Base-by-base conservation (phyloP, 2,888 invertebrate species). In the Eupithecia tripunctaria region DNA sequence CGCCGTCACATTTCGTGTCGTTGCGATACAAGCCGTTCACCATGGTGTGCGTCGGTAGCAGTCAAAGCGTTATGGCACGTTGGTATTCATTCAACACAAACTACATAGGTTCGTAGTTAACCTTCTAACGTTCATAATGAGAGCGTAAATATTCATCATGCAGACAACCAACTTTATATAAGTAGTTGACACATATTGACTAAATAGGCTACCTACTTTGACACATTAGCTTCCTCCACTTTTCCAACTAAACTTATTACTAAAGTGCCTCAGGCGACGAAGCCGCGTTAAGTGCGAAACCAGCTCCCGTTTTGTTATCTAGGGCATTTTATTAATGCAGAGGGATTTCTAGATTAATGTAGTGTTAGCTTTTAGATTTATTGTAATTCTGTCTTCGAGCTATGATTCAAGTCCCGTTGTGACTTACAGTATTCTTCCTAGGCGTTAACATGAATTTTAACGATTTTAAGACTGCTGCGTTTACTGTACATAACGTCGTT, bases 251-350 rank as follows among this genome's bases (percentile, higher is more conserved):
- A 71, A 65, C 70, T 70, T 71, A 69, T 72, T 68, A 75, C 75
- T 73, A 76, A 75, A 56, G 56, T 25, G 72, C 79, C 76, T 21
- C 25, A 21, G 74, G 78, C 79, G 78, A 78, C 78, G 73, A n/a
- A n/a, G n/a, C 41, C 63, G 63, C 56, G 71, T 69, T 78, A 78
- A 74, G 74, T 72, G 77, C 76, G 47, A 69, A 76, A 68, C 70
- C 63, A 68, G 79, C 79, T 79, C 78, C 79, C 76, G 76, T 68
- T 68, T 63, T 65, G 70, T 71, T 74, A 76, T 70, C 79, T 78
- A 75, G 77, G 78, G 62, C 74, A 74, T 68, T 68, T 68, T 73
- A 62, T 73, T 70, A 51, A 72, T 68, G 66, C 74, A 70, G 12
- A 63, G 72, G 70, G 76, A 73, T 73, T 74, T 69, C 75, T 72